phyloP scores from a whole-genome alignment of 2,113 vertebrate genomes.

The Cynoglossus semilaevis region DNA sequence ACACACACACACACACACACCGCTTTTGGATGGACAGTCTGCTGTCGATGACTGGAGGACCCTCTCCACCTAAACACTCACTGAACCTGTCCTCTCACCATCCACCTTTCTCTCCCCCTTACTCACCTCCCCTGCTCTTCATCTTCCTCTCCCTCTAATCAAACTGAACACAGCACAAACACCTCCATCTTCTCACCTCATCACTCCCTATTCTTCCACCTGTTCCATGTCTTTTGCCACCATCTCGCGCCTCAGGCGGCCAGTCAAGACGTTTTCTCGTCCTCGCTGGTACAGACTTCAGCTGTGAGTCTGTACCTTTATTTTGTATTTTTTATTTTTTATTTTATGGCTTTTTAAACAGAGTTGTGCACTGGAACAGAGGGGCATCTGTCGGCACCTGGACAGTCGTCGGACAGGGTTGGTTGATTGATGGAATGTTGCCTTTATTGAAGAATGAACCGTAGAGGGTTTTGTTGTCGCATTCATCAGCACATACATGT shows the following conservation, averaged over 20 bases:
- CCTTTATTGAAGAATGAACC: slow-evolving; percentile 56
- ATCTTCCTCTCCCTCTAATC: not conserved
- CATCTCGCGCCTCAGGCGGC: slow-evolving; percentile 29
- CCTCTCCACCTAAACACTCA: slow-evolving; percentile 7
- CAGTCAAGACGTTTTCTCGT: slow-evolving; percentile 28
- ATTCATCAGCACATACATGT: slow-evolving; percentile 41
- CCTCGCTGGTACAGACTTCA: slow-evolving; percentile 21
- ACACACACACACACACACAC: slow-evolving; percentile 4
- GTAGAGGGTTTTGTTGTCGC: slow-evolving; percentile 37
- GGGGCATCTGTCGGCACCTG: slow-evolving; percentile 24
- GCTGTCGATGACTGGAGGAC: slow-evolving; percentile 28
- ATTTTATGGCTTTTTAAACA: slow-evolving; percentile 50
- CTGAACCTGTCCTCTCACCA: slow-evolving; percentile 18
- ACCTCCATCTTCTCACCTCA: slow-evolving; percentile 38
- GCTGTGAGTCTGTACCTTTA: slow-evolving; percentile 25
- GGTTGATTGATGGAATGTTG: slow-evolving; percentile 46
- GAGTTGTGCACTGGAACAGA: slow-evolving; percentile 74
- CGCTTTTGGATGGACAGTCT: slow-evolving; percentile 20
- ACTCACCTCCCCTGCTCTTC: not conserved
- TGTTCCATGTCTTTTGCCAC: not conserved
- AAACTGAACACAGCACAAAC: slow-evolving; percentile 57
- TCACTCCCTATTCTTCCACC: slow-evolving; percentile 30
- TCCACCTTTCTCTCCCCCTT: not conserved
- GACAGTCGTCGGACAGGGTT: slow-evolving; percentile 1
- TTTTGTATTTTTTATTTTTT: slow-evolving; percentile 37